phyloP scores from a whole-genome alignment of 2,888 invertebrate genomes.

The Hermaeophaga mercurialis region DNA sequence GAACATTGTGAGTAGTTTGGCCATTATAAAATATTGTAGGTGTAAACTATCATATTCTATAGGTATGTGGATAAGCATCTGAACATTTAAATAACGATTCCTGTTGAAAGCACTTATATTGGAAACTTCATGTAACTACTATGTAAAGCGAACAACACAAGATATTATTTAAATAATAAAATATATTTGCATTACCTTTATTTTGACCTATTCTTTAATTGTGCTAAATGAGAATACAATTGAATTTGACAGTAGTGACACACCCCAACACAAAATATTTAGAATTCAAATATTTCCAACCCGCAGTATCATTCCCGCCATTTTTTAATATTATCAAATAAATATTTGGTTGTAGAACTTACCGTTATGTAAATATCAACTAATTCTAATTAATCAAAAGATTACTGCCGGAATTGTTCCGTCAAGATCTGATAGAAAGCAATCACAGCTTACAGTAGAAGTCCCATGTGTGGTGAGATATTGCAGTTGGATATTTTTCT shows the following conservation, averaged over 20 bases:
- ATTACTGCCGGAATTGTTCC: constrained; percentile 2
- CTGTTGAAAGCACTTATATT: too few species aligned
- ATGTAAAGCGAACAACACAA: too few species aligned
- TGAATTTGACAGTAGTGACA: constrained; percentile 3
- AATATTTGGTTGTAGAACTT: constrained; percentile 8
- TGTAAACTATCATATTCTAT: too few species aligned
- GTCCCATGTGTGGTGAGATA: constrained; percentile 6
- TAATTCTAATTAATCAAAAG: constrained; percentile 8
- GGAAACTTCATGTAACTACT: too few species aligned
- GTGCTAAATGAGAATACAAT: constrained; percentile 1
- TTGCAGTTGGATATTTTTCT: background rate
- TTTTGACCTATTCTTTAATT: too few species aligned
- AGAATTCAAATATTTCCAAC: constrained; percentile 94
- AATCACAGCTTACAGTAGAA: constrained; percentile 7
- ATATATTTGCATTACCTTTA: too few species aligned
- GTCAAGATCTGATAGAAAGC: constrained; percentile 5
- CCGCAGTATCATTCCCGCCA: constrained; percentile 79
- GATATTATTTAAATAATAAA: too few species aligned
- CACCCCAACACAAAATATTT: constrained; percentile 9
- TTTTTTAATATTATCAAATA: background rate
- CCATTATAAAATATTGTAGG: too few species aligned
- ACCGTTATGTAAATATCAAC: constrained; percentile 14
- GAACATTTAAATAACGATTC: too few species aligned
- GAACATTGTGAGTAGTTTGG: too few species aligned
- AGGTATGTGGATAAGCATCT: too few species aligned